phyloP scores from a whole-genome alignment of 2,888 invertebrate species.

The Trissolcus japonicus region DNA sequence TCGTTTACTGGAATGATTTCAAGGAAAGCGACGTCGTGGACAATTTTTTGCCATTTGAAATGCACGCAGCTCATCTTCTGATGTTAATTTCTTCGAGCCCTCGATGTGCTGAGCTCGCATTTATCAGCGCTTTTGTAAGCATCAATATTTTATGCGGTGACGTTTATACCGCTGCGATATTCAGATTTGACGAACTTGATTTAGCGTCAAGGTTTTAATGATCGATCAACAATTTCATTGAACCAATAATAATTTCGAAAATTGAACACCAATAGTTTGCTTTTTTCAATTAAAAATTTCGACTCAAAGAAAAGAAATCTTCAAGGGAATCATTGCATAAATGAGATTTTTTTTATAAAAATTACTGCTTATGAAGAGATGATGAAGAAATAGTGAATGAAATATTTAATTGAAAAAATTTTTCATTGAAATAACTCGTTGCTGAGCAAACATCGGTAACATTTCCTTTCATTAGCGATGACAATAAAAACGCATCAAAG shows the following conservation, averaged over 20 bases:
- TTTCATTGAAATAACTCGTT: background rate
- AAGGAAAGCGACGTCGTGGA: conserved; percentile 65
- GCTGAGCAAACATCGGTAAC: conserved; percentile 10
- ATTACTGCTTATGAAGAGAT: too few species aligned
- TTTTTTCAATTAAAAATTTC: too few species aligned
- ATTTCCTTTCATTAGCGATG: conserved; percentile 20
- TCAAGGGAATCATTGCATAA: too few species aligned
- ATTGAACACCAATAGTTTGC: too few species aligned
- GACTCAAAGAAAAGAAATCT: too few species aligned
- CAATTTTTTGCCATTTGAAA: conserved; percentile 58
- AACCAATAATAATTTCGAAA: too few species aligned
- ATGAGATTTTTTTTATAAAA: too few species aligned
- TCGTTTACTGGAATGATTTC: conserved; percentile 58
- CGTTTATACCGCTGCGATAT: conserved; percentile 22
- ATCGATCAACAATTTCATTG: background rate
- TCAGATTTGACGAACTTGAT: conserved; percentile 7
- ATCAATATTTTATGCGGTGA: conserved; percentile 13
- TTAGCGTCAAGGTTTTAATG: background rate
- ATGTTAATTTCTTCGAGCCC: conserved; percentile 39
- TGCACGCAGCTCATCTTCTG: conserved; percentile 33
- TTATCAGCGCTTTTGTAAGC: conserved; percentile 18
- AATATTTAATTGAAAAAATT: background rate
- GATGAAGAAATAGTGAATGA: too few species aligned
- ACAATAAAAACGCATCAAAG: conserved; percentile 15
- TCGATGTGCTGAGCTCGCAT: conserved; percentile 12